Evolutionary conservation across 2,888 invertebrate genomes (phyloP).

Genomic region (Tolmerus cingulatus): DNA sequence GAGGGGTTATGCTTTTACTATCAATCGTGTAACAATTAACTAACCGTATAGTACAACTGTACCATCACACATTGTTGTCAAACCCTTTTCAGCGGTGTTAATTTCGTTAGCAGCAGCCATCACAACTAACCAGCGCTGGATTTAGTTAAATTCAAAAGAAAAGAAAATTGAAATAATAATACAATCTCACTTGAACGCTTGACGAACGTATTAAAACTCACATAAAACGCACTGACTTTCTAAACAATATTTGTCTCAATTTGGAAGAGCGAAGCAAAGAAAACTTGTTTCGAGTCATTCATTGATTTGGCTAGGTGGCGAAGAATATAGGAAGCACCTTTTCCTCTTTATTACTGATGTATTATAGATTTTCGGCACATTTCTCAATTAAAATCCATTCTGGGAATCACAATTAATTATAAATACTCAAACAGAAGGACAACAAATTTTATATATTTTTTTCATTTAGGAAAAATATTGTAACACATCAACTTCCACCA

Average conservation of each 20-base stretch:
- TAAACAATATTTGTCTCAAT: neutral
- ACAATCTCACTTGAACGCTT: neutral
- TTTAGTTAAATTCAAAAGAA: neutral
- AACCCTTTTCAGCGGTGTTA: constrained; percentile 18
- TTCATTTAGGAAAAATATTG: neutral
- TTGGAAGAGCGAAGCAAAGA: neutral
- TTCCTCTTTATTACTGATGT: neutral
- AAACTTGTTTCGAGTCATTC: neutral
- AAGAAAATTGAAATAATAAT: neutral
- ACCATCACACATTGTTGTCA: constrained; percentile 15
- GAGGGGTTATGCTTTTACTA: neutral
- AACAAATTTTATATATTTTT: too few species aligned
- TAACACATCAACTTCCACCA: neutral
- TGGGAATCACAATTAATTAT: too few species aligned
- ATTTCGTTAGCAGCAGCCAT: constrained; percentile 39
- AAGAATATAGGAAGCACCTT: neutral
- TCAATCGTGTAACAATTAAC: neutral
- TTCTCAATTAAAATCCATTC: neutral
- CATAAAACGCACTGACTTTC: neutral
- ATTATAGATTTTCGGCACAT: neutral
- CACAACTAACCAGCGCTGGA: neutral
- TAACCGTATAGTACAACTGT: neutral
- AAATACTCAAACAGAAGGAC: too few species aligned
- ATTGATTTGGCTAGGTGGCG: neutral
- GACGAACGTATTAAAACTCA: neutral